A percentile compares a stretch with the other conserved stretches of the same genome.
These are phyloP conservation scores for Clavelina lepadiformis DNA, from an alignment of 23 tunicate species.

Conservation along the genomic window DNA sequence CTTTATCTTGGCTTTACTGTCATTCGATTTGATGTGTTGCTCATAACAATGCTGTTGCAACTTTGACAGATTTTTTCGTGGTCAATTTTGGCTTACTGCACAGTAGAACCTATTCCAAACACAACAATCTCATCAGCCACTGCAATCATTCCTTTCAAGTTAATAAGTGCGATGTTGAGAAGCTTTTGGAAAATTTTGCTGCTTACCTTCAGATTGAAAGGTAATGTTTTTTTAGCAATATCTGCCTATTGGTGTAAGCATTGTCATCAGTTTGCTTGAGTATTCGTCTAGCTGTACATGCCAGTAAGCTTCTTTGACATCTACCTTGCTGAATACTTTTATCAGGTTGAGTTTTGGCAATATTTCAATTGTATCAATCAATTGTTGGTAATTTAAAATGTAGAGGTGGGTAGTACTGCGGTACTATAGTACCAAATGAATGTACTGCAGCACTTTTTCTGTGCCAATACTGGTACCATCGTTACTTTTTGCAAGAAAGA, in stretches of 20 bases:
- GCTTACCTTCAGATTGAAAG: conserved; percentile 12
- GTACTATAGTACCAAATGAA: no score
- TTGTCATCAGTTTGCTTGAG: conserved; percentile 9
- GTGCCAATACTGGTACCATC: conserved; percentile 10
- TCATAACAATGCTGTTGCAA: conserved; percentile 3
- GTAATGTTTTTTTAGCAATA: conserved; percentile 6
- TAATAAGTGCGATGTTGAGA: background rate
- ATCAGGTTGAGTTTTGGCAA: conserved; percentile 20
- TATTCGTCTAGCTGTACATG: conserved; percentile 8
- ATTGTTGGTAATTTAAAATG: conserved; percentile 7
- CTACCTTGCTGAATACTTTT: conserved; percentile 23
- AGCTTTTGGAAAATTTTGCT: conserved; percentile 19
- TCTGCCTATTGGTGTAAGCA: conserved; percentile 15
- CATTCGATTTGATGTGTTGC: conserved; percentile 12
- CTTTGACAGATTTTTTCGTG: background rate
- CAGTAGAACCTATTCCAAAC: conserved; percentile 4
- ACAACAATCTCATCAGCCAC: conserved; percentile 18
- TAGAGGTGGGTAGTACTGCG: no score
- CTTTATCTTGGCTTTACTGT: conserved; percentile 8
- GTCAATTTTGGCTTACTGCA: conserved; percentile 3
- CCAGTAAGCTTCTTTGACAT: conserved; percentile 10
- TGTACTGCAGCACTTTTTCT: no score
- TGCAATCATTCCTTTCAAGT: conserved; percentile 14
- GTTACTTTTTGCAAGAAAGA: conserved; percentile 6
- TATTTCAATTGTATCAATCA: conserved; percentile 5